Conservation (phyloP, 2,888 invertebrate genomes). For the Megalurothrips usitatus region DNA sequence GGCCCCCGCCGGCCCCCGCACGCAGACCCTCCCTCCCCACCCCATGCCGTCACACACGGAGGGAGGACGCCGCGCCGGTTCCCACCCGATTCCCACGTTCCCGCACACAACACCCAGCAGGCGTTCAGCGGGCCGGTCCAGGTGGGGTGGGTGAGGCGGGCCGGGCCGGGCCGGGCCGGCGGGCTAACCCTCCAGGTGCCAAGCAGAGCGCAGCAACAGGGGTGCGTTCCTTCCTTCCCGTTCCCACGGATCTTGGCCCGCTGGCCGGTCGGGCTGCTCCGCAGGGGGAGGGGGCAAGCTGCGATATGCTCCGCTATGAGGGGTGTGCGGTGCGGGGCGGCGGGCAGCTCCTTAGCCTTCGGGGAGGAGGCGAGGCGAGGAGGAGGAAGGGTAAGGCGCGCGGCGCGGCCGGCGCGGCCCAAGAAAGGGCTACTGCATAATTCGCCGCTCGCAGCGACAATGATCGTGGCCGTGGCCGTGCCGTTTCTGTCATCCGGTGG, state of each 20-base stretch:
- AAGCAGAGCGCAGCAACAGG: neutral
- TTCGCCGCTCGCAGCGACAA: neutral
- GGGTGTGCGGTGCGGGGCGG: no score
- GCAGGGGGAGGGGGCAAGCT: neutral
- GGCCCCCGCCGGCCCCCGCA: neutral
- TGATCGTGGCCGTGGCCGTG: neutral
- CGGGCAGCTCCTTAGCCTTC: no score
- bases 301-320: conserved; percentile 8
- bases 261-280: neutral
- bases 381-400: neutral
- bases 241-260: conserved; percentile 21
- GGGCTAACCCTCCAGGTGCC: neutral
- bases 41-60: neutral
- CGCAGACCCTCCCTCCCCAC: neutral
- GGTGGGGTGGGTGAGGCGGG: neutral
- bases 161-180: neutral
- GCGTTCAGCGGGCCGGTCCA: neutral
- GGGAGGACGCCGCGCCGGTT: neutral
- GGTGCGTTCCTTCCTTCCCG: conserved; percentile 14
- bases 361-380: neutral
- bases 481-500: no score
- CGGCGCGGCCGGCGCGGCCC: neutral
- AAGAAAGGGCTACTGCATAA: neutral
- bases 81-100: neutral
- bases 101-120: neutral